Evolutionary conservation across 2,797 vertebrate species (phyloP), one percentile per base, ranked within the genome.

Genomic region (Dallia pectoralis): DNA sequence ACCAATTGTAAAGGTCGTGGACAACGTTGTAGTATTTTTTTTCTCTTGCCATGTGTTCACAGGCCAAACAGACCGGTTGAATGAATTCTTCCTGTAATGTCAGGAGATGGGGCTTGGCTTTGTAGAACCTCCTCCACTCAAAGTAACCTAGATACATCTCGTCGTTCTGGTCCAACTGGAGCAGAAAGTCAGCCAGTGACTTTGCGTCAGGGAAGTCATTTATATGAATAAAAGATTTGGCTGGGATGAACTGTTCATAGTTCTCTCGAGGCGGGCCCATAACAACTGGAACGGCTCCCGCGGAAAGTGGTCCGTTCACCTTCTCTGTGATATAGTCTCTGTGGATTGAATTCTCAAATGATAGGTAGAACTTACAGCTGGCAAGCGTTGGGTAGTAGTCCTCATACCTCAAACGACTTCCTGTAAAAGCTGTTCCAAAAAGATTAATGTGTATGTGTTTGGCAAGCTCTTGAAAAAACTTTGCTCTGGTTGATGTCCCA

Each of bases 261-360:
- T 96, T 96, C 86, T 94, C 91, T 86, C 96, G 94, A 15, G 94
- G 86, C 25, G 95, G 94, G 36, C 95, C 96, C 67, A 97, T 53
- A 77, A 96, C 95, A 18, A 97, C 88, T 33, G 96, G 95, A 36
- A 96, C 93, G 1, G 95, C 92, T 65, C 95, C 94, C 0, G 91
- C 93, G 56, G 91, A 27, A n/a, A 97, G 89, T 67, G 95, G 93
- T 72, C 96, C 96, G 59, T 95, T 96, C 25, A 96, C 88, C 89
- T 96, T 96, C 83, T 97, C 95, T 2, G 94, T 95, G 79, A 96
- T 94, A 75, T 96, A 96, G 87, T 96, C 95, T 90, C 89, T 94
- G 85, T 95, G 93, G 70, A 95, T 89, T 12, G 95, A 96, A 80
- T 96, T 97, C 88, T 97, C 95, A 81, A 97, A 97, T 11, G 96